Conservation (phyloP, 2,797 vertebrate species). For the Neopelma chrysocephalum region DNA sequence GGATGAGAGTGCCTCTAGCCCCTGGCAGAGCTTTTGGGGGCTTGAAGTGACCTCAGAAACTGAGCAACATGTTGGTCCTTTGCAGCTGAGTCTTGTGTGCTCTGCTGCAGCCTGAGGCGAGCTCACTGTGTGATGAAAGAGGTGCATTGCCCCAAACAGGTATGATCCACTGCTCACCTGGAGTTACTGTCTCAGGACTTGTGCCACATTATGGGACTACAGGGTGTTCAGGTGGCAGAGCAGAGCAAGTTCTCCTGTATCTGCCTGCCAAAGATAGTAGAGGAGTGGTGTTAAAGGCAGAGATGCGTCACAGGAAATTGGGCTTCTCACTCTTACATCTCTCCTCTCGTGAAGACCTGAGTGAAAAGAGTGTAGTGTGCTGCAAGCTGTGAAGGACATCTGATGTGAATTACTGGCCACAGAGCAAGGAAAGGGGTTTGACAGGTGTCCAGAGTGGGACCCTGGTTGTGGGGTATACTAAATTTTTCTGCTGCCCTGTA, state of each 20-base stretch:
- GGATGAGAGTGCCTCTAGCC: background rate
- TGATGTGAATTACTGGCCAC: background rate
- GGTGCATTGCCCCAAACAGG: background rate
- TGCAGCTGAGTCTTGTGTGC: background rate
- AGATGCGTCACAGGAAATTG: rapidly evolving
- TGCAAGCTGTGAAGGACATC: background rate
- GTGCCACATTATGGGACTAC: background rate
- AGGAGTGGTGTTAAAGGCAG: background rate
- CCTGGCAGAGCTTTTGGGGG: background rate
- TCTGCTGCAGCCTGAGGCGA: background rate
- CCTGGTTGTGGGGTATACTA: background rate
- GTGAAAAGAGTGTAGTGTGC: background rate
- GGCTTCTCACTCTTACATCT: background rate
- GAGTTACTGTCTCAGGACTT: background rate
- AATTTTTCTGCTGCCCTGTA: background rate
- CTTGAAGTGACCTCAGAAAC: background rate
- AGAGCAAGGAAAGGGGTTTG: background rate
- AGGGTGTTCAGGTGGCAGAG: background rate
- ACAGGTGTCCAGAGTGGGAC: background rate
- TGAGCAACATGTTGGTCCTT: background rate
- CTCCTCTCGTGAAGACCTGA: background rate
- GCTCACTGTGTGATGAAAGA: background rate
- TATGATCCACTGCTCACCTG: background rate
- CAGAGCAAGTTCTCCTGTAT: background rate
- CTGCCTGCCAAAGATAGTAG: background rate